phyloP scores from a whole-genome alignment of 2,797 vertebrate species.

The Chiloscyllium punctatum region DNA sequence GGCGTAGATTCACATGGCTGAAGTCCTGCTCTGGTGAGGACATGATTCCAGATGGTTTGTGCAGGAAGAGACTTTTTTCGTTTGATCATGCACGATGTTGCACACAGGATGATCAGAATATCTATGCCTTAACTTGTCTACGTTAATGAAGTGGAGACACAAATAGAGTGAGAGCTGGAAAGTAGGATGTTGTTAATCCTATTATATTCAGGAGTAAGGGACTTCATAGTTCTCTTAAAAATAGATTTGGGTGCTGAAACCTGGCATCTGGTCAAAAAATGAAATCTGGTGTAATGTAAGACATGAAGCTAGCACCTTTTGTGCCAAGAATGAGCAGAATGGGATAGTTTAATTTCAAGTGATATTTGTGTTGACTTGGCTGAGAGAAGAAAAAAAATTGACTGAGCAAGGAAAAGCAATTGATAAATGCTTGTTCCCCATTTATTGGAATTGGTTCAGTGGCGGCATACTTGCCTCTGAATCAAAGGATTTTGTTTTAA shows the following conservation, averaged over 20 bases:
- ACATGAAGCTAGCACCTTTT: background rate
- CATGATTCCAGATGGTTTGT: background rate
- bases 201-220: background rate
- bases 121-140: background rate
- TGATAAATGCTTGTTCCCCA: background rate
- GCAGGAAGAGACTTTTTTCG: background rate
- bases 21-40: background rate
- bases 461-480: background rate
- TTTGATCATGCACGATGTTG: background rate
- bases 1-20: slow-evolving; percentile 1
- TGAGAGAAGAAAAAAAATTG: background rate
- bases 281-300: slow-evolving; percentile 2
- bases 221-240: background rate
- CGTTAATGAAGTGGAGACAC: background rate
- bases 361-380: slow-evolving; percentile 15
- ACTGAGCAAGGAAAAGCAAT: background rate
- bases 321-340: slow-evolving; percentile 13
- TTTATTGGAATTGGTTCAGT: background rate
- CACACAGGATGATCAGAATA: background rate
- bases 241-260: background rate
- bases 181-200: background rate
- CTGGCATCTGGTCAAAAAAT: background rate
- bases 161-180: background rate
- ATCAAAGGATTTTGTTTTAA: background rate
- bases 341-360: background rate